Base-by-base conservation (phyloP, 2,888 invertebrate genomes). In the Epirrhoe tristata region DNA sequence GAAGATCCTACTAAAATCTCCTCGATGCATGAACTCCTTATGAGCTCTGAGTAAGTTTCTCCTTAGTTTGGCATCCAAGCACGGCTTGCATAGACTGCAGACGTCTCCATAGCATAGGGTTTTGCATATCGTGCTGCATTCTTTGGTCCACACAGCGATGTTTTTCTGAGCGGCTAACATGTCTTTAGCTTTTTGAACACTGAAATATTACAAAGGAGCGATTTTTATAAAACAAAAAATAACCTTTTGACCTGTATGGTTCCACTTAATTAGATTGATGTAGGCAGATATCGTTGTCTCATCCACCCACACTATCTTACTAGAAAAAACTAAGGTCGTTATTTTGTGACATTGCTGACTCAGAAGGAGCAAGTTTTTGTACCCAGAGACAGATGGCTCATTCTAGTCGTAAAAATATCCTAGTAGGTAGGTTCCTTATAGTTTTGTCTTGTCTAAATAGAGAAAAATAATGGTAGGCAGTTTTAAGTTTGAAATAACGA, bases 121-220 rank as follows among this genome's bases (percentile, higher is more conserved):
- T 69, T 75, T 81, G 66, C 93, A 93, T 0, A 64, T 57, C 0
- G 81, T 80, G 55, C 78, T 83, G 83, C 98, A 98, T 66, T 95
- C 87, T 46, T 95, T 94, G 0, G 97, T 95, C 81, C 95, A 95
- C 0, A 97, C 97, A 0, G 95, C 95, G 50, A 98, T 91, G 84
- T 98, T 98, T 86, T 97, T 97, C 64, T 96, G 95, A 0, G 97
- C 94, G 0, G 97, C 96, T 72, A 96, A 88, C 95, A 97, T 97
- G 71, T 94, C 92, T 64, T 90, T 88, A 5, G 81, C 78, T 60
- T 89, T 87, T 16, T 84, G 79, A 0, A 90, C 85, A 54, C 95
- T 95, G 80, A 59, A 86, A 62, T n/a, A 10, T n/a, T 34, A n/a
- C 24, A 24, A 24, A 24, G 24, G 3, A 24, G 1, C 24, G 1